Percentiles rank a stretch among this genome's conserved stretches.
These are phyloP conservation scores for Sebastes aleutianus DNA, from an alignment of 2,797 vertebrate genomes.

Conservation along the genomic window DNA sequence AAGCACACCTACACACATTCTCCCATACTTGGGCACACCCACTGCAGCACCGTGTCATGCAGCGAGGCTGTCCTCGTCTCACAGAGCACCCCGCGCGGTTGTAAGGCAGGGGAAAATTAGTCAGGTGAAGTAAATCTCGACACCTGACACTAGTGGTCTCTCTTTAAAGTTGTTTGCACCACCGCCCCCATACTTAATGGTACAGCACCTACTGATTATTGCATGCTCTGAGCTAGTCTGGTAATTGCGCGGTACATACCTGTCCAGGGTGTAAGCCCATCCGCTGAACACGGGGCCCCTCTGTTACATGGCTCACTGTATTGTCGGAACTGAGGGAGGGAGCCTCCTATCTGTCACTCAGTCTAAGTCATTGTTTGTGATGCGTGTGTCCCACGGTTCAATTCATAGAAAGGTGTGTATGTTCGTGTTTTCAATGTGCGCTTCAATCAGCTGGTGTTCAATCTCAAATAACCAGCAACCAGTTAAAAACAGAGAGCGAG, in stretches of 20 bases:
- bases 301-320: conserved; percentile 15
- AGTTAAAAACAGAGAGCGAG: neutral
- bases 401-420: neutral
- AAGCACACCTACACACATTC: conserved; percentile 77
- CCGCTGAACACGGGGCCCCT: conserved; percentile 58
- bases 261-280: conserved; percentile 78
- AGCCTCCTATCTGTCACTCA: conserved; percentile 48
- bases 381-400: neutral
- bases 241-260: conserved; percentile 80
- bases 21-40: conserved; percentile 75
- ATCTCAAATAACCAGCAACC: neutral
- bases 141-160: conserved; percentile 63
- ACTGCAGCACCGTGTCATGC: conserved; percentile 34
- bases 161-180: conserved; percentile 62
- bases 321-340: conserved; percentile 21
- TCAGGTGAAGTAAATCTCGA: conserved; percentile 63
- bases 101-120: conserved; percentile 37
- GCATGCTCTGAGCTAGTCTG: conserved; percentile 66
- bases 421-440: neutral
- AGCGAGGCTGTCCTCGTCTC: neutral
- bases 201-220: conserved; percentile 73
- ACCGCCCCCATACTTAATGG: conserved; percentile 66
- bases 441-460: neutral
- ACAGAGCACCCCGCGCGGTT: conserved; percentile 12
- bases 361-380: conserved; percentile 8